Conservation (phyloP, 2,888 invertebrate genomes). For the Herminia tarsipennalis region DNA sequence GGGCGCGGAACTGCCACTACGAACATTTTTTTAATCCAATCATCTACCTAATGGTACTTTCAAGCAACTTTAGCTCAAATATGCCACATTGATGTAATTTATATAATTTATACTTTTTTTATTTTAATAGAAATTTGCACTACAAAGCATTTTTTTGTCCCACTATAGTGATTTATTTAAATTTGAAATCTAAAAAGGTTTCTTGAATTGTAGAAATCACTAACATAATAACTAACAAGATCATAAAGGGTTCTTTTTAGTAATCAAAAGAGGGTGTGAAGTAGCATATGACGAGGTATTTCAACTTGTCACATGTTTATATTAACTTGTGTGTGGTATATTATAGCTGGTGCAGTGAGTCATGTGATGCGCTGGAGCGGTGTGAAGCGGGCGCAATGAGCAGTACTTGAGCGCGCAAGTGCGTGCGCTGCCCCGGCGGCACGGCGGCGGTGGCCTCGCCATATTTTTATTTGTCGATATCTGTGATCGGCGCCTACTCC, state of each 20-base stretch:
- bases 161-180: no score
- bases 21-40: slow-evolving; percentile 13
- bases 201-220: no score
- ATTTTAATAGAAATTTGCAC: neutral
- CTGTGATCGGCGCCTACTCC: slow-evolving; percentile 83
- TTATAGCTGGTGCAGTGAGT: slow-evolving; percentile 15
- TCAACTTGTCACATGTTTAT: neutral
- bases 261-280: no score
- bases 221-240: no score
- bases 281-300: no score
- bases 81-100: slow-evolving; percentile 7
- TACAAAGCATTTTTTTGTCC: neutral
- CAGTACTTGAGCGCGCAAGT: slow-evolving; percentile 13
- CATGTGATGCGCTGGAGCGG: slow-evolving; percentile 3
- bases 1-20: slow-evolving; percentile 12
- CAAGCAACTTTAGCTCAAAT: slow-evolving; percentile 4
- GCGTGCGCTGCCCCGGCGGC: slow-evolving; percentile 44
- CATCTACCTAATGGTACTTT: slow-evolving; percentile 6
- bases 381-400: slow-evolving; percentile 1
- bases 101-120: neutral
- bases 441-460: slow-evolving; percentile 59
- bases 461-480: slow-evolving; percentile 82
- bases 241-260: no score
- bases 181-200: no score
- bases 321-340: neutral